These are phyloP conservation scores for Archocentrus centrarchus DNA, from an alignment of 2,113 vertebrate genomes.

Conservation along the genomic window DNA sequence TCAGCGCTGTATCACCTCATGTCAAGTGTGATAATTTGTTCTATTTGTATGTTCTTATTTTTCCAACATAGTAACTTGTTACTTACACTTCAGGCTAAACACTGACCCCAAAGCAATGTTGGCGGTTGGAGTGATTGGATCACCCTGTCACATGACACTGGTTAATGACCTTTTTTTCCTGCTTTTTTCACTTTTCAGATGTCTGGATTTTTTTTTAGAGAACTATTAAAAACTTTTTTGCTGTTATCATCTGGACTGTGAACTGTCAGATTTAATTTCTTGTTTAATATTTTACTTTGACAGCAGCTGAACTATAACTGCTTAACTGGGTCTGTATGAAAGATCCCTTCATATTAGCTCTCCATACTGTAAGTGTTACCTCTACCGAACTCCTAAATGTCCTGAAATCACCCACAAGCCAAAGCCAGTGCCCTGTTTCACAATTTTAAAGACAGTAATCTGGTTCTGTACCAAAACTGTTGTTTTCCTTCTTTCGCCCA, in stretches of 20 bases:
- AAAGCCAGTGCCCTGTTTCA: neutral
- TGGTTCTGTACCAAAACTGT: neutral
- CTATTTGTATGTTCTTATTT: conserved; percentile 12
- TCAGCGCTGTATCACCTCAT: neutral
- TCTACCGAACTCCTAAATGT: neutral
- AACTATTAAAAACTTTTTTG: too few relatives aligned
- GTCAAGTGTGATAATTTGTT: conserved; percentile 13
- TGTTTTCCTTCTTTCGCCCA: neutral
- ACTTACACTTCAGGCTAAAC: neutral
- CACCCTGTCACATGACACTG: neutral
- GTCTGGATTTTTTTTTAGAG: too few relatives aligned
- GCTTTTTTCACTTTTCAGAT: too few relatives aligned
- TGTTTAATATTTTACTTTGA: neutral
- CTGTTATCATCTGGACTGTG: neutral
- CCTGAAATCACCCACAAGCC: neutral
- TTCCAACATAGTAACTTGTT: conserved; percentile 5
- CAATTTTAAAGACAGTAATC: neutral
- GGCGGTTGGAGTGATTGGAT: neutral
- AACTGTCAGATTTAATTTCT: conserved; percentile 1
- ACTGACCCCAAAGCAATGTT: neutral
- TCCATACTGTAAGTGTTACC: neutral
- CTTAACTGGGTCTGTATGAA: neutral
- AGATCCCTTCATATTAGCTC: neutral
- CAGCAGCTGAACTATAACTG: neutral
- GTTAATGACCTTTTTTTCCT: too few relatives aligned